Conservation (phyloP, 2,113 vertebrate species). For the Charadrius vociferus region DNA sequence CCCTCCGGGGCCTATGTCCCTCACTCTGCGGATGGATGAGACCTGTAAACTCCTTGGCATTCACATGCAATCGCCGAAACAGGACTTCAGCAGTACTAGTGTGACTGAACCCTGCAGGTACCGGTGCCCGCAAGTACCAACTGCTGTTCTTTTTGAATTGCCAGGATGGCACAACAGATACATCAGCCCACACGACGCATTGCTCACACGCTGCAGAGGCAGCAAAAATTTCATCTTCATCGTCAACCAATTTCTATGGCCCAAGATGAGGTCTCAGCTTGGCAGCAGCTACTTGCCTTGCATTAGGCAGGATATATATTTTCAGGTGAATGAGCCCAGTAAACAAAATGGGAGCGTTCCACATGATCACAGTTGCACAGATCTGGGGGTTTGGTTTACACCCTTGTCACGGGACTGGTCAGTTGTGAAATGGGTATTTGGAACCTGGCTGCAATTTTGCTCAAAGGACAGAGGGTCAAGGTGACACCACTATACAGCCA, state of each 20-base stretch:
- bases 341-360: neutral
- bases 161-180: neutral
- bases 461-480: neutral
- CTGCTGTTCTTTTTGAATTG: neutral
- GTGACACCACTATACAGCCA: neutral
- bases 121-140: neutral
- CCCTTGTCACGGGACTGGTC: neutral
- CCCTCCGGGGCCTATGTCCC: neutral
- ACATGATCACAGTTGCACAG: too few relatives aligned
- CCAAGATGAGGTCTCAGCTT: neutral
- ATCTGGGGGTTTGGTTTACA: neutral
- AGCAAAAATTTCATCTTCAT: neutral
- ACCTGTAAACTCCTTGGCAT: neutral
- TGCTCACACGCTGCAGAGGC: neutral
- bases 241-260: neutral
- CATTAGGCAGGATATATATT: neutral
- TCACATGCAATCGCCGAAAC: neutral
- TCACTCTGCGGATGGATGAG: neutral
- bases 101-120: neutral
- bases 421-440: neutral
- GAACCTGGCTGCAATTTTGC: neutral
- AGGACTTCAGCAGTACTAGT: neutral
- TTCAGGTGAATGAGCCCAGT: neutral
- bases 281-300: neutral
- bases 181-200: neutral